Base-by-base conservation (phyloP, 2,888 invertebrate genomes). In the Heliconius ethilla region DNA sequence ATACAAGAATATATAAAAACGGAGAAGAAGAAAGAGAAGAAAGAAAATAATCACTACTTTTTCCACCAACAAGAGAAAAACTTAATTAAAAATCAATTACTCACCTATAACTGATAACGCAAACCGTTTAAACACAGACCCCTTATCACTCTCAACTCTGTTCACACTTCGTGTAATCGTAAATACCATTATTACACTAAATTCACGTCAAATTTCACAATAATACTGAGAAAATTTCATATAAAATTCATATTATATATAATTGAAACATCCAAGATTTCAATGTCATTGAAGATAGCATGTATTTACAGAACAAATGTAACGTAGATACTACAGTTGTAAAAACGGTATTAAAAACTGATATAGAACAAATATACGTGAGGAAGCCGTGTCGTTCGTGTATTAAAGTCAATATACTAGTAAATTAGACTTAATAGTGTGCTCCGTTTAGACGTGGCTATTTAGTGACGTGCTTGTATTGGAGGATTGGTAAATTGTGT, bases 71-170 rank as follows among this genome's bases (percentile, higher is more conserved):
- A 13, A 25, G 13, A 63, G 27, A 6, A 27, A 2, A 63, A 27
- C 2, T 3, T 15, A 33, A 27, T 65, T 29, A 59, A 29, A 29
- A 40, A 22, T 25, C 11, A 63, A 62, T 33, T 27, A 78, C 90
- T 80, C 83, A 90, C 90, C 88, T 65, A 89, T 80, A 62, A 90
- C 83, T 3, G 88, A 86, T 55, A 89, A 80, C 0, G 86, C 22
- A 0, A 87, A 78, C 63, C 88, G 87, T 40, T 87, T 89, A 85
- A 88, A 87, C 25, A 84, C 77, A 78, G 82, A 82, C 3, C 84
- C 83, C 69, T 83, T 85, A 15, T 80, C 76, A 5, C 75, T 82
- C 65, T 76, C 80, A 51, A 79, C 82, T 4, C 75, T 75, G 25
- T 80, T 80, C 27, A 81, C 81, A 75, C 81, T 80, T 76, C 80